A percentile compares a stretch with the other conserved stretches of the same genome.
Conservation (phyloP, 2,888 invertebrate genomes). For the Cabera pusaria region DNA sequence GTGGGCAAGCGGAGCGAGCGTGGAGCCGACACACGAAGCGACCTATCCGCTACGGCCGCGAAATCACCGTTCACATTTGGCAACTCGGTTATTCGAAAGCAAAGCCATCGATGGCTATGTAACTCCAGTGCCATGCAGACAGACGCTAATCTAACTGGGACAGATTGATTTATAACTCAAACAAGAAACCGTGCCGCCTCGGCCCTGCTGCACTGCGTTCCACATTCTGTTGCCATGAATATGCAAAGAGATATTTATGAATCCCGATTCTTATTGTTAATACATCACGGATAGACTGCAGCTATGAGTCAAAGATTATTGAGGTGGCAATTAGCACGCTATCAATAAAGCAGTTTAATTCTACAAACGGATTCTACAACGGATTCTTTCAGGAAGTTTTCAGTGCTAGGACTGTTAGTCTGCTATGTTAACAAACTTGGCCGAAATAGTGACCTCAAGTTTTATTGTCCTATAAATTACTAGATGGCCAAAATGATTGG, state of each 20-base stretch:
- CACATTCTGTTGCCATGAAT: constrained; percentile 72
- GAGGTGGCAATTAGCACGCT: constrained; percentile 19
- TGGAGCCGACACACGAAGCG: constrained; percentile 42
- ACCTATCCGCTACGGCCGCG: constrained; percentile 39
- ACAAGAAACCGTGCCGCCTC: constrained; percentile 78
- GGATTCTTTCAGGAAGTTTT: constrained; percentile 31
- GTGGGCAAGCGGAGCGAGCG: constrained; percentile 36
- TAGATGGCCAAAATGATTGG: constrained; percentile 76
- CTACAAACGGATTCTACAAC: too few relatives aligned
- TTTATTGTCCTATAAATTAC: constrained; percentile 74
- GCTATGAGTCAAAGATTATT: constrained; percentile 6
- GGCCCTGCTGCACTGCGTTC: constrained; percentile 67
- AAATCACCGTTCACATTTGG: constrained; percentile 59
- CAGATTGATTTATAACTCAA: constrained; percentile 76
- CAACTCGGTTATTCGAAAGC: constrained; percentile 68
- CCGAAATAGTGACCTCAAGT: constrained; percentile 60
- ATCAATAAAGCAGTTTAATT: constrained; percentile 19
- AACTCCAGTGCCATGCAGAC: constrained; percentile 48
- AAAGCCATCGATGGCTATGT: constrained; percentile 59
- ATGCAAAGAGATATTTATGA: constrained; percentile 58
- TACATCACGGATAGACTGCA: constrained; percentile 17
- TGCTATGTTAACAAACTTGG: constrained; percentile 49
- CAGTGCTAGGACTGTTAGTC: constrained; percentile 39
- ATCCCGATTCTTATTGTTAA: constrained; percentile 26
- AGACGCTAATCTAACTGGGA: constrained; percentile 74